Evolutionary conservation across 30 jellyfish, hydroid and myxozoan genomes (phyloP), one percentile per base, ranked within the genome.

Genomic region (Rhopilema esculentum): DNA sequence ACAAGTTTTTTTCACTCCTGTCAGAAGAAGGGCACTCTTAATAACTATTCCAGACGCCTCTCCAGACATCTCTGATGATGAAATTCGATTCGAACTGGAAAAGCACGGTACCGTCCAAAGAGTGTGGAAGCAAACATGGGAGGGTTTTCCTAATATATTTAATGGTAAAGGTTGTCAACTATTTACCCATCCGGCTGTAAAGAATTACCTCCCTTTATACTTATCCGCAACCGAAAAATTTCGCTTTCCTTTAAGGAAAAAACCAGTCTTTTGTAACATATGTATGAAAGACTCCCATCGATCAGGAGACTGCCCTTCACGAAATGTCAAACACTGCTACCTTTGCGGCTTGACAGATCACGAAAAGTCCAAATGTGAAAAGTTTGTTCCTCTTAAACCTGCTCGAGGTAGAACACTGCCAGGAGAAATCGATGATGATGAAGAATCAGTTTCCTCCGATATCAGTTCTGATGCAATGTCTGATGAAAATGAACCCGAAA

Each of bases 181-280:
- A 21, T 65, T 29, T 29, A 12, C 75, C 75, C 75, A 4, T 21
- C 40, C 32, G 75, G 75, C 19, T 51, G 80, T 16, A 69, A 69
- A 49, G 80, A 69, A 7, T 8, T 69, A 2, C 80, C 80, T 0
- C 80, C 62, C 0, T 69, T 65, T 29, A 65, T 65, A 0, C 1
- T 65, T 0, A 21, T 26, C n/a, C 16, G 30, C 16, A 29, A 29
- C 19, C 75, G n/a, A 65, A 65, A 65, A 27, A 26, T 65, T 1
- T 6, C 32, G 18, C 40, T 65, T 27, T 65, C 75, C 0, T 65
- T 12, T 18, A 65, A 18, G 30, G 75, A 27, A 21, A 26, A n/a
- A 29, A 19, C 75, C 28, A 16, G 30, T 29, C 24, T 29, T 21
- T 26, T 21, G 75, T 9, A 65, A 29, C 28, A 1, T 29, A 12